Percentiles rank a stretch among this genome's conserved stretches.
phyloP scores from a whole-genome alignment of 30 jellyfish, hydroid and myxozoan species.

The Aurelia sp. region DNA sequence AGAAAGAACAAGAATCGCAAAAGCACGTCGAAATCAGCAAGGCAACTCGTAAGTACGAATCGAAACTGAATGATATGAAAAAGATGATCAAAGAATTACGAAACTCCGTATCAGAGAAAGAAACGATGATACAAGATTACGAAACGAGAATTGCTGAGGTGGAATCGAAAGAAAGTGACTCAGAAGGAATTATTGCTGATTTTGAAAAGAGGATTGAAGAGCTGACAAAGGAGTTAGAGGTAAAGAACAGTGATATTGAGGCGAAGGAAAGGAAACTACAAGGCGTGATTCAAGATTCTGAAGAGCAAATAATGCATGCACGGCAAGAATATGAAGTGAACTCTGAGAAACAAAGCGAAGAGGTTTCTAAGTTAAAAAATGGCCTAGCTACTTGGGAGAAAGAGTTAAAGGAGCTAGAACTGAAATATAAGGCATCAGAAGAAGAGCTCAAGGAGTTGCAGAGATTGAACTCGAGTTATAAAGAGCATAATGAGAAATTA shows the following conservation, averaged over 20 bases:
- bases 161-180: constrained; percentile 48
- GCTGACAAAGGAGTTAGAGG: constrained; percentile 49
- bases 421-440: constrained; percentile 49
- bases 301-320: constrained; percentile 21
- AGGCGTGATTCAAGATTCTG: constrained; percentile 42
- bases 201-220: constrained; percentile 56
- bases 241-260: constrained; percentile 31
- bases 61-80: constrained; percentile 82
- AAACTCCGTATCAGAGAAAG: constrained; percentile 71
- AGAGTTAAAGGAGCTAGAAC: constrained; percentile 55
- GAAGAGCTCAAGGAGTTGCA: constrained; percentile 51
- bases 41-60: constrained; percentile 78
- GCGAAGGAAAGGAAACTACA: constrained; percentile 48
- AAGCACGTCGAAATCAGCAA: constrained; percentile 90
- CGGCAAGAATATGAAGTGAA: constrained; percentile 24
- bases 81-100: constrained; percentile 92
- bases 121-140: constrained; percentile 37
- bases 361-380: constrained; percentile 50
- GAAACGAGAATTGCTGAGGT: constrained; percentile 41
- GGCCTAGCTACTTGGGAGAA: constrained; percentile 65
- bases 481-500: constrained; percentile 42
- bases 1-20: constrained; percentile 83
- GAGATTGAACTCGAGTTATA: constrained; percentile 46
- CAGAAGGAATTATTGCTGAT: constrained; percentile 53
- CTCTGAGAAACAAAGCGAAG: constrained; percentile 38